These are phyloP conservation scores for Cheilosia impressa DNA, from an alignment of 2,888 invertebrate species.

Conservation along the genomic window DNA sequence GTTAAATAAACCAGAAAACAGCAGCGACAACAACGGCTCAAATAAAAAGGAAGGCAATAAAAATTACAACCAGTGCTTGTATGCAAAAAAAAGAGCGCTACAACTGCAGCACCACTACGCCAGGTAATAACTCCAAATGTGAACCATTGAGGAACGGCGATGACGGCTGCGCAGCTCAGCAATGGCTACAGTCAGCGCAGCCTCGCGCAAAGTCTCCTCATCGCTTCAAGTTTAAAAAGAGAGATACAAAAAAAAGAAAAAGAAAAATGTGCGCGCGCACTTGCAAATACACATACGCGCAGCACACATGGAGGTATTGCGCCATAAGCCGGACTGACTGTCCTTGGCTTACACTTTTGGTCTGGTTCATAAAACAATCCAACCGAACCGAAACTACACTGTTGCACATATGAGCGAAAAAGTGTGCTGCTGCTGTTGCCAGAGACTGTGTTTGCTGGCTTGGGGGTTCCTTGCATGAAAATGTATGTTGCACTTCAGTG, in stretches of 20 bases:
- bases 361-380: slow-evolving; percentile 74
- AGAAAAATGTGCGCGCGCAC: slow-evolving; percentile 44
- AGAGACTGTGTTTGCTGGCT: slow-evolving; percentile 8
- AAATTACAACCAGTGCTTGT: slow-evolving; percentile 65
- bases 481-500: slow-evolving; percentile 70
- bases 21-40: slow-evolving; percentile 38
- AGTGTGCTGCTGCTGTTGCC: slow-evolving; percentile 21
- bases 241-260: background rate
- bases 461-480: slow-evolving; percentile 61
- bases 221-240: slow-evolving; percentile 51
- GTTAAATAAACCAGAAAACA: slow-evolving; percentile 71
- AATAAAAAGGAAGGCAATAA: slow-evolving; percentile 58
- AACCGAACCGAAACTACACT: slow-evolving; percentile 62
- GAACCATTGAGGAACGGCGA: slow-evolving; percentile 60
- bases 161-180: background rate
- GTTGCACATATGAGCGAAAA: slow-evolving; percentile 48
- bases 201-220: background rate
- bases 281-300: slow-evolving; percentile 40
- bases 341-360: slow-evolving; percentile 74
- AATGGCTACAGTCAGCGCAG: background rate
- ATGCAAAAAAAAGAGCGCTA: slow-evolving; percentile 26
- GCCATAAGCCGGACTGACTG: slow-evolving; percentile 75
- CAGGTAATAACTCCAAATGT: slow-evolving; percentile 69
- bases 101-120: slow-evolving; percentile 39
- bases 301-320: slow-evolving; percentile 56